Percentiles rank a stretch among this genome's conserved stretches.
phyloP scores from a whole-genome alignment of 2,113 vertebrate genomes.

The Caranx ignobilis region DNA sequence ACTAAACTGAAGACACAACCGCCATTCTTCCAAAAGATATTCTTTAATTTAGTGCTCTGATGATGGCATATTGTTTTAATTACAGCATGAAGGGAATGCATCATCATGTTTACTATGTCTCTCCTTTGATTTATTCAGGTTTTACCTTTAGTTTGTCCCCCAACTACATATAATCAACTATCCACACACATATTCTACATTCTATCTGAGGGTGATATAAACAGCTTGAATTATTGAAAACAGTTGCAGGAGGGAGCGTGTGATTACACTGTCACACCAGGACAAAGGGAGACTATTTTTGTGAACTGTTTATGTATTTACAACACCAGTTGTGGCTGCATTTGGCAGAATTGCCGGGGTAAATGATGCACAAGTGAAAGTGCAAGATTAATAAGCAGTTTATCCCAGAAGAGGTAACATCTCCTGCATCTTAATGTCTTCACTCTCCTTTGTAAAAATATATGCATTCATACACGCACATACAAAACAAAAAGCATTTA shows the following conservation, averaged over 20 bases:
- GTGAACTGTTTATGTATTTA: slow-evolving; percentile 66
- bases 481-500: slow-evolving; percentile 5
- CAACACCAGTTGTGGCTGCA: slow-evolving; percentile 23
- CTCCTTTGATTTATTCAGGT: no score
- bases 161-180: slow-evolving; percentile 5
- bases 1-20: no score
- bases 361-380: slow-evolving; percentile 72
- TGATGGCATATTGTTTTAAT: no score
- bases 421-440: slow-evolving; percentile 59
- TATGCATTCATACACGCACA: slow-evolving; percentile 7
- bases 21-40: no score
- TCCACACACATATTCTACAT: slow-evolving; percentile 7
- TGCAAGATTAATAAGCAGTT: slow-evolving; percentile 73
- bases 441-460: slow-evolving; percentile 17
- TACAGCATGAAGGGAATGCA: no score
- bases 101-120: no score
- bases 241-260: slow-evolving; percentile 27
- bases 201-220: slow-evolving; percentile 27
- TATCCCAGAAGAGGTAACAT: slow-evolving; percentile 47
- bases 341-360: slow-evolving; percentile 58
- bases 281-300: slow-evolving; percentile 55
- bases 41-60: no score
- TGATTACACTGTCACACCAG: slow-evolving; percentile 49
- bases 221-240: slow-evolving; percentile 50
- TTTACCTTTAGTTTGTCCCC: no score